A percentile compares a stretch with the other conserved stretches of the same genome.
Conservation (phyloP, 2,888 invertebrate species). For the Volucella bombylans region DNA sequence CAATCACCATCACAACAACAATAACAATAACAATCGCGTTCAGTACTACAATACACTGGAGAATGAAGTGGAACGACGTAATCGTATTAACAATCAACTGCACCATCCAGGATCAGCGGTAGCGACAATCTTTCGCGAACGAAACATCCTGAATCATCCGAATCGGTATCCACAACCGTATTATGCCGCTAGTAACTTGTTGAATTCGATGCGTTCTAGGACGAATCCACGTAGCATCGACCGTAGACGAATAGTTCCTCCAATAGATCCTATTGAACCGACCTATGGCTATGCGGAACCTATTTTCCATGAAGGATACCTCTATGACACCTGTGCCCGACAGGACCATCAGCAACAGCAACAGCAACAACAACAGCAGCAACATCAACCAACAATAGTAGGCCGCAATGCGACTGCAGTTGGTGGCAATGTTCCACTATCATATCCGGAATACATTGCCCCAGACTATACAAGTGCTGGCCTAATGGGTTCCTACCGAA, state of each 20-base stretch:
- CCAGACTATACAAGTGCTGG: conserved; percentile 76
- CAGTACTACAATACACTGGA: conserved; percentile 80
- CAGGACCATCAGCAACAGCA: conserved; percentile 67
- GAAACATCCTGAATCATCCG: conserved; percentile 78
- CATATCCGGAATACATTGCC: conserved; percentile 82
- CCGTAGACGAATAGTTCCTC: conserved; percentile 79
- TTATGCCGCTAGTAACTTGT: conserved; percentile 78
- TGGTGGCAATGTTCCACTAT: conserved; percentile 72
- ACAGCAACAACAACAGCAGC: conserved; percentile 46
- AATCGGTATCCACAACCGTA: conserved; percentile 77
- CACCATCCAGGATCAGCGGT: conserved; percentile 77
- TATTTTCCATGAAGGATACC: conserved; percentile 91
- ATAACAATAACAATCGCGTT: conserved; percentile 70
- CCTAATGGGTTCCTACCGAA: conserved; percentile 64
- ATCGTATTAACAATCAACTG: conserved; percentile 81
- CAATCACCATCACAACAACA: conserved; percentile 73
- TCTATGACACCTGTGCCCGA: conserved; percentile 85
- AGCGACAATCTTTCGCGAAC: conserved; percentile 81
- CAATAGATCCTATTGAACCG: conserved; percentile 78
- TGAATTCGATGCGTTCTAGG: conserved; percentile 78
- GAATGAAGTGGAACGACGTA: conserved; percentile 81
- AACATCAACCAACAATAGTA: conserved; percentile 39
- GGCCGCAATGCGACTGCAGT: conserved; percentile 76
- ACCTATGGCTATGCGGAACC: conserved; percentile 84
- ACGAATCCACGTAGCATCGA: conserved; percentile 81